Evolutionary conservation across 2,888 invertebrate genomes (phyloP), one percentile per base, ranked within the genome.

Genomic region (Tinea pellionella): DNA sequence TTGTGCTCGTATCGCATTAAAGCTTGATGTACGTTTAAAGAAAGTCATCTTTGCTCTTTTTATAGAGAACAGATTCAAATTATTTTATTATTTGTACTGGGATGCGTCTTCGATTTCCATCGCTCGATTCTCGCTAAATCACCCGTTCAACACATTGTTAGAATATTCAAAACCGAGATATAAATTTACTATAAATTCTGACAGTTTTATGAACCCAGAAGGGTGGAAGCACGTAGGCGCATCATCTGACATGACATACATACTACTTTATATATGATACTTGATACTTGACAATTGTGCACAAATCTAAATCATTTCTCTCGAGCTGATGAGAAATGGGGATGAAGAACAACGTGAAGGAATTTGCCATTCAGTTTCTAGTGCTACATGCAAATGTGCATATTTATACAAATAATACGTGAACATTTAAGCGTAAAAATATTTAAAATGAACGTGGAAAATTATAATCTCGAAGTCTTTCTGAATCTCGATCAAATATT

Each of bases 261-360:
- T 76, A 77, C 78, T 77, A 75, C 76, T 85, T 86, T 84, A 86
- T 72, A 82, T 79, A 73, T 68, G 85, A 83, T 77, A 85, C 70
- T 78, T 77, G 84, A 85, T 85, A 83, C 83, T 76, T 75, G 77
- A 76, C 77, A 77, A 71, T 61, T 70, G 69, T 64, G 24, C 18
- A 72, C 69, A 73, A 78, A 76, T 74, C 76, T 74, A 75, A 75
- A 72, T 72, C 72, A 72, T 77, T 75, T 77, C 78, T 77, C 76
- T 77, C 76, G 68, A 66, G 68, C 64, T 62, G 62, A 63, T 75
- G 73, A 78, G 74, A 68, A 73, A 79, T 74, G 74, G 74, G 76
- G 77, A 73, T 79, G 78, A 74, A 73, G 72, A 69, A 69, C 68
- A 70, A 81, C 84, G 83, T 77, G 80, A 62, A 72, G 75, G 84